phyloP scores from a whole-genome alignment of 2,113 vertebrate genomes.

The Coregonus clupeaformis region DNA sequence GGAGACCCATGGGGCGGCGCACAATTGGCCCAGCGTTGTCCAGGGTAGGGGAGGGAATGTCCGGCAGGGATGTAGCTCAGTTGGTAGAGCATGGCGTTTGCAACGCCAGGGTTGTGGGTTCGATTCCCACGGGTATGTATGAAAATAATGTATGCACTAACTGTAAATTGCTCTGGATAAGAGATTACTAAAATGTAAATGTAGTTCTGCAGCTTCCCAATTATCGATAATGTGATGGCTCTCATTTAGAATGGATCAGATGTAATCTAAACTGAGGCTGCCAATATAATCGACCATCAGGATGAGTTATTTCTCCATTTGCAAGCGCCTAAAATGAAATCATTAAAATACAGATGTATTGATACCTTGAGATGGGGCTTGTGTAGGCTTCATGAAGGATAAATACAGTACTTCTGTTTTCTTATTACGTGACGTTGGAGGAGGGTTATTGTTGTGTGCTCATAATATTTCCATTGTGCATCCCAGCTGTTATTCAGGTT shows the following conservation, averaged over 20 bases:
- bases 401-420: too few species aligned
- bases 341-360: not conserved
- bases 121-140: too few species aligned
- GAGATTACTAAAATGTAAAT: too few species aligned
- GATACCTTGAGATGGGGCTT: not conserved
- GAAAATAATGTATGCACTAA: too few species aligned
- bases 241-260: not conserved
- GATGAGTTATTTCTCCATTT: not conserved
- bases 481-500: not conserved
- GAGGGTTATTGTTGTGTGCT: not conserved
- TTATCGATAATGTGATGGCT: not conserved
- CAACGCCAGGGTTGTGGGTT: too few species aligned
- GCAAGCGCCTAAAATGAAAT: not conserved
- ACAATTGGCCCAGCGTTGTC: too few species aligned
- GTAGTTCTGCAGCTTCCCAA: not conserved
- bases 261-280: not conserved
- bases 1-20: too few species aligned
- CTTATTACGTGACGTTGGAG: not conserved
- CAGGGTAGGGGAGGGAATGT: too few species aligned
- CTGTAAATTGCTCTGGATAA: too few species aligned
- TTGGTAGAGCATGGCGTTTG: too few species aligned
- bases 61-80: too few species aligned
- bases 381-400: too few species aligned
- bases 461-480: not conserved
- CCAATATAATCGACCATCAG: not conserved